Conservation (phyloP, 2,113 vertebrate genomes). For the Syngnathus scovelli region DNA sequence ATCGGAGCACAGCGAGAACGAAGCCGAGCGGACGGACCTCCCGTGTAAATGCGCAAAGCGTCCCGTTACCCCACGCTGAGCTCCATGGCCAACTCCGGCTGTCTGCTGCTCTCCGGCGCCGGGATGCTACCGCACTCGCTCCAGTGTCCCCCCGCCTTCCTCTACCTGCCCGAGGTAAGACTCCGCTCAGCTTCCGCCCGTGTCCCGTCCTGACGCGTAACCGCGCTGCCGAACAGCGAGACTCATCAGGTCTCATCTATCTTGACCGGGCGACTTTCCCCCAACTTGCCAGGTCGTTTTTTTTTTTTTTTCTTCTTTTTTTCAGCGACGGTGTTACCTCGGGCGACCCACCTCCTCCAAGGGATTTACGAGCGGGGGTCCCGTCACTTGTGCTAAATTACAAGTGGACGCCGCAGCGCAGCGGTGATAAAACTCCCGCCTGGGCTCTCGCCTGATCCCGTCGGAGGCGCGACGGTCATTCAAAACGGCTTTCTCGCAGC, state of each 20-base stretch:
- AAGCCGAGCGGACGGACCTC: slow-evolving; percentile 58
- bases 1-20: slow-evolving; percentile 4
- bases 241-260: neutral
- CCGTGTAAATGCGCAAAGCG: slow-evolving; percentile 68
- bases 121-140: slow-evolving; percentile 91
- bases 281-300: neutral
- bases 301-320: neutral
- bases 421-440: neutral
- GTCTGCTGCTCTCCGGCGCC: slow-evolving; percentile 90
- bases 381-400: neutral
- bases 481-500: neutral
- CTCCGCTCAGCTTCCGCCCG: neutral
- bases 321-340: neutral
- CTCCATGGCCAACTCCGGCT: slow-evolving; percentile 98
- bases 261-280: neutral
- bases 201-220: neutral
- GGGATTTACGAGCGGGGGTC: neutral
- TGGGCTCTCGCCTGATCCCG: neutral
- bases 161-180: slow-evolving; percentile 97
- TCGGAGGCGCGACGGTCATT: neutral
- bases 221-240: neutral
- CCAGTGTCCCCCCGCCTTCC: slow-evolving; percentile 85
- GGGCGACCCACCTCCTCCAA: neutral
- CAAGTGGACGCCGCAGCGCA: neutral
- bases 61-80: slow-evolving; percentile 81